Evolutionary conservation across 2,888 invertebrate genomes (phyloP), one percentile per base, ranked within the genome.

Genomic region (Dryomyza anilis): DNA sequence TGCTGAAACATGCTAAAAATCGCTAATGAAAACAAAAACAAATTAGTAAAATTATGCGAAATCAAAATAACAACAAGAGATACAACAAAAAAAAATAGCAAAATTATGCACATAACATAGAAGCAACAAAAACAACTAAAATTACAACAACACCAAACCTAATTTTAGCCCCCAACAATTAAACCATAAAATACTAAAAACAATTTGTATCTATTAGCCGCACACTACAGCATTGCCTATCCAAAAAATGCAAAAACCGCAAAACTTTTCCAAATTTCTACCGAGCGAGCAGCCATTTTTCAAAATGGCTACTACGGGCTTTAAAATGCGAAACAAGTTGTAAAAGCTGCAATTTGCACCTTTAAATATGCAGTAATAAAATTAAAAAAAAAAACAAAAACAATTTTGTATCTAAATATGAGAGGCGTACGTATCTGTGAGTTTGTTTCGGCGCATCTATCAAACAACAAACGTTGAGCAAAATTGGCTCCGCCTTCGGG

Each of bases 321-420:
- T n/a, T n/a, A n/a, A n/a, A n/a, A n/a, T n/a, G n/a, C n/a, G n/a
- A n/a, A n/a, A n/a, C n/a, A n/a, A n/a, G n/a, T n/a, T n/a, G n/a
- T n/a, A n/a, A n/a, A n/a, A n/a, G n/a, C n/a, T n/a, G n/a, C n/a
- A n/a, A n/a, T n/a, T n/a, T n/a, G n/a, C n/a, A n/a, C n/a, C n/a
- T n/a, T n/a, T n/a, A n/a, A n/a, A n/a, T n/a, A n/a, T n/a, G n/a
- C n/a, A n/a, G n/a, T n/a, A n/a, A n/a, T n/a, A n/a, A n/a, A n/a
- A n/a, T n/a, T n/a, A n/a, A n/a, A n/a, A n/a, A n/a, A n/a, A n/a
- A n/a, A n/a, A n/a, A n/a, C n/a, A n/a, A n/a, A n/a, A n/a, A n/a
- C n/a, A 76, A 76, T 76, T 76, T 69, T 76, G 73, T 76, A 77
- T 78, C 76, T 77, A 78, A 78, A 75, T 77, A 75, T 77, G 77